phyloP scores from a whole-genome alignment of 1,140 invertebrate species.

The Stenopsyche tienmushanensis region DNA sequence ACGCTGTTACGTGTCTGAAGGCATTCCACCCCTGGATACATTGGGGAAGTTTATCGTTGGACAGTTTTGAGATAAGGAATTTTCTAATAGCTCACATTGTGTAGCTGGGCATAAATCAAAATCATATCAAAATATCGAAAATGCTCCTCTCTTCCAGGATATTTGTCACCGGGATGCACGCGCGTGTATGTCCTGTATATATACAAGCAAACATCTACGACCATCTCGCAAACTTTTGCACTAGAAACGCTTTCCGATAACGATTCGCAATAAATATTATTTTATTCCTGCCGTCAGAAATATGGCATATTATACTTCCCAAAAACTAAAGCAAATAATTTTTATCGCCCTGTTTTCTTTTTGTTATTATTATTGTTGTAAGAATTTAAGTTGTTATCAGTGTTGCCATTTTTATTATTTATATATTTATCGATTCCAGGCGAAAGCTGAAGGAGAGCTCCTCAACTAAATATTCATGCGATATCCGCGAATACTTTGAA shows the following conservation, averaged over 20 bases:
- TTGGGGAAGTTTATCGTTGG: background rate
- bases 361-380: background rate
- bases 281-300: slow-evolving; percentile 15
- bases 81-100: background rate
- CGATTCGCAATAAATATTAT: slow-evolving; percentile 19
- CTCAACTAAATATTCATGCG: no score
- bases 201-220: background rate
- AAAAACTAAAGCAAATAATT: slow-evolving; percentile 11
- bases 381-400: no score
- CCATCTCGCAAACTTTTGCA: background rate
- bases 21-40: background rate
- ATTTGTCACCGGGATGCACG: slow-evolving; percentile 2
- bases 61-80: background rate
- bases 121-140: slow-evolving; percentile 22
- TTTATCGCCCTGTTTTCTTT: slow-evolving; percentile 23
- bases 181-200: background rate
- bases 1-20: background rate
- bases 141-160: background rate
- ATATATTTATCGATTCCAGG: no score
- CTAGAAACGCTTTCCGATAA: slow-evolving; percentile 16
- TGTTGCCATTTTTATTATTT: no score
- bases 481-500: no score
- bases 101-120: slow-evolving; percentile 20
- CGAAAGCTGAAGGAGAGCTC: no score
- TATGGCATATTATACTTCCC: background rate